Percentiles rank a stretch among this genome's conserved stretches.
phyloP scores from a whole-genome alignment of 2,888 invertebrate species.

The Drosophila demipolita region DNA sequence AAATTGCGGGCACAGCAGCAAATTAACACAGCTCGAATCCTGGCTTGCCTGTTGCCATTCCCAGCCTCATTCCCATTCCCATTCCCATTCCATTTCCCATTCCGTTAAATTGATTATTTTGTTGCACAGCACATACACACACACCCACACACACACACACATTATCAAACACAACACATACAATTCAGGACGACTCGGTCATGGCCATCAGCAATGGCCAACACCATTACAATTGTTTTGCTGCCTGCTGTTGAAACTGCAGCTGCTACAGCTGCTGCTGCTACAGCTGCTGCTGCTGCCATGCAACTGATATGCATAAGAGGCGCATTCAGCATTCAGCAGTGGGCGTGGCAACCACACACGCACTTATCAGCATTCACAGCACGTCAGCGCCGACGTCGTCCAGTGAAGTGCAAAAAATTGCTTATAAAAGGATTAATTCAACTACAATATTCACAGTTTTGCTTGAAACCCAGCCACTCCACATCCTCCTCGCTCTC shows the following conservation, averaged over 20 bases:
- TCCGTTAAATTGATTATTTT: slow-evolving; percentile 76
- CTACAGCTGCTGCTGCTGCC: slow-evolving; percentile 9
- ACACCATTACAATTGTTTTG: slow-evolving; percentile 28
- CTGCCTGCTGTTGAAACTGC: slow-evolving; percentile 13
- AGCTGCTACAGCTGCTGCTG: slow-evolving; percentile 1
- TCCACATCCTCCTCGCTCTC: slow-evolving; percentile 4
- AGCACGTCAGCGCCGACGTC: slow-evolving; percentile 67
- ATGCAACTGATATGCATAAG: slow-evolving; percentile 54
- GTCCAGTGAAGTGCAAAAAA: slow-evolving; percentile 69
- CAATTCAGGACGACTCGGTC: slow-evolving; percentile 45
- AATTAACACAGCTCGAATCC: slow-evolving; percentile 73
- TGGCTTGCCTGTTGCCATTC: slow-evolving; percentile 67
- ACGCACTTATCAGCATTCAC: slow-evolving; percentile 73
- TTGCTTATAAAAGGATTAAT: slow-evolving; percentile 81
- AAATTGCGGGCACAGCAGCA: slow-evolving; percentile 78
- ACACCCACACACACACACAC: slow-evolving; percentile 3
- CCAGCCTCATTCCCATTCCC: slow-evolving; percentile 47
- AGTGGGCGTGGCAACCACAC: slow-evolving; percentile 60
- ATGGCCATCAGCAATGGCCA: slow-evolving; percentile 51
- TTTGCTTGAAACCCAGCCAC: background rate
- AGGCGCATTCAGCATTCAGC: slow-evolving; percentile 40
- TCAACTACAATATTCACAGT: slow-evolving; percentile 74
- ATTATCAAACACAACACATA: slow-evolving; percentile 9
- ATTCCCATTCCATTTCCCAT: slow-evolving; percentile 57
- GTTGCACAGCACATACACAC: slow-evolving; percentile 32